Evolutionary conservation across 2,888 invertebrate genomes (phyloP), one percentile per base, ranked within the genome.

Genomic region (Metacarcinus magister): DNA sequence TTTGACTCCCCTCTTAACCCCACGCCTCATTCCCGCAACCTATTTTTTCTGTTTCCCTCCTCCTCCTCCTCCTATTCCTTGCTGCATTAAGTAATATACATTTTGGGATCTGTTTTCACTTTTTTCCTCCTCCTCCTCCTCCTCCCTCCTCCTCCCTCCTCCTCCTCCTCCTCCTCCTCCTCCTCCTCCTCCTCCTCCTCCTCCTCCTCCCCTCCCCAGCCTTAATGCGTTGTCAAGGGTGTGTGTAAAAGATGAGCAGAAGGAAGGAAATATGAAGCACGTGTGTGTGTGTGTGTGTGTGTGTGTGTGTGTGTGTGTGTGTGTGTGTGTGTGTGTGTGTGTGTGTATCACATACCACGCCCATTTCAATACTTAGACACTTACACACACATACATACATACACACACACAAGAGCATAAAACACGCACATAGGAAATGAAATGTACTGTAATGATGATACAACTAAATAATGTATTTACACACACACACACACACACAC

Each of bases 231-330:
- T 67, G 67, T 67, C 67, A 48, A 67, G 5, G 32, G n/a, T 67
- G 2, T 19, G 19, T 23, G 67, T 16, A 23, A n/a, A 67, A 67
- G n/a, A 67, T 7, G 5, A 67, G n/a, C 5, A 67, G 23, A 2
- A 23, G 1, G 19, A 23, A 67, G 19, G 19, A n/a, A 23, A 23
- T 67, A 67, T 23, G 82, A 82, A 67, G 44, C 23, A 46, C 19
- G 91, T 48, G 48, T 48, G 92, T 92, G 92, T 75, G 75, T 93
- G 94, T 94, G 94, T 93, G 93, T 93, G 93, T 93, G 93, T 93
- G 93, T 93, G 67, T 44, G 44, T 87, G 94, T 94, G 94, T 82
- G 82, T 82, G 82, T 67, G 82, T 32, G 82, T 82, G 82, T 82
- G 28, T 82, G 82, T 28, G 82, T 28, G 82, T 82, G 32, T 82